A percentile compares a stretch with the other conserved stretches of the same genome.
These are phyloP conservation scores for Micromussa lordhowensis DNA, from an alignment of 92 coral and sea anemone species.

Conservation along the genomic window DNA sequence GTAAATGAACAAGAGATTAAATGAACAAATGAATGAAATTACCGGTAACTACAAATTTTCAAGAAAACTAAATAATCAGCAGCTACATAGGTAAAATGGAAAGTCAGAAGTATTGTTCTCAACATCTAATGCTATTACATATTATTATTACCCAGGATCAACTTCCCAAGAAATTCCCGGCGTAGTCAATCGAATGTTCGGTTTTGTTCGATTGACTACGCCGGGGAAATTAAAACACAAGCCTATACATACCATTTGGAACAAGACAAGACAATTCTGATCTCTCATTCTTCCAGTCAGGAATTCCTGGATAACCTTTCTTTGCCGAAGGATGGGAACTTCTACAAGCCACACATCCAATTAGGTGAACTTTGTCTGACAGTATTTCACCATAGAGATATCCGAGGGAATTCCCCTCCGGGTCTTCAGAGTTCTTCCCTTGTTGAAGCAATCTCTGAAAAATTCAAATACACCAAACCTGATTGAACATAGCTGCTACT, in stretches of 20 bases:
- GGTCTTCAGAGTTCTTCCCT: slow-evolving; percentile 19
- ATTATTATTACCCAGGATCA: not conserved
- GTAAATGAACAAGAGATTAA: not conserved
- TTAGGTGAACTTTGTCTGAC: slow-evolving; percentile 31
- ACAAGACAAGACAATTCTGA: slow-evolving; percentile 56
- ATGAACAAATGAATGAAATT: not conserved
- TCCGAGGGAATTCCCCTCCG: slow-evolving; percentile 15
- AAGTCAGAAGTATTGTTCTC: no score
- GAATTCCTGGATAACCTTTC: slow-evolving; percentile 27
- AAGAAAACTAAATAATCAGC: no score
- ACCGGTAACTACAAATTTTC: not conserved
- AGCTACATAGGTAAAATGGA: no score
- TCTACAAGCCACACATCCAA: slow-evolving; percentile 77
- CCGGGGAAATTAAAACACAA: no score
- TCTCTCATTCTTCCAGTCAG: slow-evolving; percentile 62
- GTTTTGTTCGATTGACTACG: no score
- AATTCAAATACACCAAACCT: not conserved
- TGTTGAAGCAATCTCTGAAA: slow-evolving; percentile 49
- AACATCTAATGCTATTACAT: not conserved
- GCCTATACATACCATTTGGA: slow-evolving; percentile 51
- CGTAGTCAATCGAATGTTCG: no score
- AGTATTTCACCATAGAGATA: slow-evolving; percentile 67
- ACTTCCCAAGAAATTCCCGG: no score
- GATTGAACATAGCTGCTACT: not conserved
- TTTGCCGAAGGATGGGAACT: slow-evolving; percentile 16